These are phyloP conservation scores for Tinamus major DNA, from an alignment of 2,797 vertebrate genomes.

Conservation along the genomic window DNA sequence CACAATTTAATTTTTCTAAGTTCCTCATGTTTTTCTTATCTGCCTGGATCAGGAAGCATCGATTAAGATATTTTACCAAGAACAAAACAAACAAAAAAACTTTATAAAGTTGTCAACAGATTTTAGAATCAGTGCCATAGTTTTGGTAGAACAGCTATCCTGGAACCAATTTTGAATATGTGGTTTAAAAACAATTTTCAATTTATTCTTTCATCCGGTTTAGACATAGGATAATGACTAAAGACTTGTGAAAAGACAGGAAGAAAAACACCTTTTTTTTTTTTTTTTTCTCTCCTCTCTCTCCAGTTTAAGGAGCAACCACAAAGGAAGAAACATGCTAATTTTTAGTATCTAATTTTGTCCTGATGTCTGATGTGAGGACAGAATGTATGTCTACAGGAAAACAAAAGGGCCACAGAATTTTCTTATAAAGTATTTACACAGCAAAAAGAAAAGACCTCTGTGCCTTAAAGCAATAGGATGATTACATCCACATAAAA, in stretches of 20 bases:
- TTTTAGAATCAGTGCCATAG: slow-evolving; percentile 52
- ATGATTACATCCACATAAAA: slow-evolving; percentile 45
- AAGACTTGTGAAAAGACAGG: slow-evolving; percentile 15
- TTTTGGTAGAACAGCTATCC: slow-evolving; percentile 51
- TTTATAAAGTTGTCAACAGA: slow-evolving; percentile 63
- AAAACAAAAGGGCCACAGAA: neutral
- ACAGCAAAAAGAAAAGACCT: slow-evolving; percentile 25
- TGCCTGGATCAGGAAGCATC: slow-evolving; percentile 41
- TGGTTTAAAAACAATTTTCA: slow-evolving; percentile 65
- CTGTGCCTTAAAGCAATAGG: slow-evolving; percentile 28
- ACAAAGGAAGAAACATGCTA: neutral
- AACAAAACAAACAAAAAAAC: neutral
- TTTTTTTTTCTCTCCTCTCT: neutral
- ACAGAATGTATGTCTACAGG: neutral
- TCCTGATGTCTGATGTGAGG: neutral
- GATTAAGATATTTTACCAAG: neutral
- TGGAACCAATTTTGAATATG: slow-evolving; percentile 41
- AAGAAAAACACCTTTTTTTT: neutral
- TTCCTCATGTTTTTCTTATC: slow-evolving; percentile 14
- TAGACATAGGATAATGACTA: neutral
- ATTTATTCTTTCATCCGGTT: slow-evolving; percentile 62
- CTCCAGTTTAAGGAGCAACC: neutral
- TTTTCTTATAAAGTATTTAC: slow-evolving; percentile 45
- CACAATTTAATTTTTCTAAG: neutral
- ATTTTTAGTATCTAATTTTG: neutral